Evolutionary conservation across 2,113 vertebrate genomes (phyloP), one percentile per base, ranked within the genome.

Genomic region (Syngnathus typhle): DNA sequence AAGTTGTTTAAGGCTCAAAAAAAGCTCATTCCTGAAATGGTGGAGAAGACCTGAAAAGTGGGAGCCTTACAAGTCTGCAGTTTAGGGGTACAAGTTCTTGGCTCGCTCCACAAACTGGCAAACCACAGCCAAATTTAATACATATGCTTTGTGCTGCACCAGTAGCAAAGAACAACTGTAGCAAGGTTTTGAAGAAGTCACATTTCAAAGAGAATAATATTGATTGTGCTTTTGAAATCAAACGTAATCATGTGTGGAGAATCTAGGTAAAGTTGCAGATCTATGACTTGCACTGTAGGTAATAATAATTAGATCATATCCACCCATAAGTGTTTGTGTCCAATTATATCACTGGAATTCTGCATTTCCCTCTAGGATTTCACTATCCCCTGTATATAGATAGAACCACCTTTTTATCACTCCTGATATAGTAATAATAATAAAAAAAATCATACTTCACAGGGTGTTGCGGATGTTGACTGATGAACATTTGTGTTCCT

Each of bases 341-440:
- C 59, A 65, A 58, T 70, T 70, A 32, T 75, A 67, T 56, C 18
- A 41, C 62, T 63, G 64, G 8, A 64, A 68, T 56, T 70, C 64
- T 73, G 62, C 69, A 71, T 39, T 58, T 79, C 71, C 55, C 54
- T 70, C 76, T 66, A 62, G 66, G 82, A 67, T 70, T 68, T 71
- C 71, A 75, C 74, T 66, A 78, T 63, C 61, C 65, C 71, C 76
- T 88, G 84, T 88, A 88, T 70, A 86, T 89, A 85, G 65, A 81
- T 77, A 72, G 69, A 71, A 78, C 73, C 74, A 73, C 72, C 73
- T 89, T 88, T 86, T 83, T 84, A 85, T 79, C 77, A 84, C 73
- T 68, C 68, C 70, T 19, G n/a, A 80, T 71, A 55, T 79, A 76
- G 82, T 47, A 77, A 11, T 38, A 70, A 55, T 79, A 76, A 83